phyloP scores from a whole-genome alignment of 2,888 invertebrate species.

The Linnaemya vulpina region DNA sequence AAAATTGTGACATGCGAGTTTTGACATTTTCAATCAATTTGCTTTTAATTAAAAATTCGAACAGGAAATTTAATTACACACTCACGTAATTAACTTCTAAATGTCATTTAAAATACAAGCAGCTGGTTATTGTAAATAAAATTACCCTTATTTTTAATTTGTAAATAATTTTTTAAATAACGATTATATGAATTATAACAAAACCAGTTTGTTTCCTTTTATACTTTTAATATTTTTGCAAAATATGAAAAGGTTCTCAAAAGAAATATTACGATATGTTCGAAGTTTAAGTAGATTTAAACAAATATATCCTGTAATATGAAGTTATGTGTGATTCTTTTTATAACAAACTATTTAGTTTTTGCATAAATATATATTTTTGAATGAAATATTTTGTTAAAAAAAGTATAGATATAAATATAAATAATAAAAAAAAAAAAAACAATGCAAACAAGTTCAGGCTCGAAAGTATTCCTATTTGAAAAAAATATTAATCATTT shows the following conservation, averaged over 20 bases:
- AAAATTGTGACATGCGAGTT: background rate
- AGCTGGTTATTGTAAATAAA: slow-evolving; percentile 57
- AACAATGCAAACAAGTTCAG: slow-evolving; percentile 74
- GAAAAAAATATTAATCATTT: slow-evolving; percentile 66
- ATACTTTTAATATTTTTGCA: slow-evolving; percentile 47
- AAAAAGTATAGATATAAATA: slow-evolving; percentile 12
- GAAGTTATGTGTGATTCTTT: slow-evolving; percentile 14
- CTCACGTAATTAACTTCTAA: background rate
- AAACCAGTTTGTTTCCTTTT: slow-evolving; percentile 17
- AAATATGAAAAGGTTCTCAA: slow-evolving; percentile 33
- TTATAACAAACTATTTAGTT: background rate
- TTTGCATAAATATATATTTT: slow-evolving; percentile 22
- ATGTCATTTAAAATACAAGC: background rate
- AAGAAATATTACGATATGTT: slow-evolving; percentile 48
- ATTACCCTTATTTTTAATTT: slow-evolving; percentile 18
- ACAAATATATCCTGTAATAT: slow-evolving; percentile 59
- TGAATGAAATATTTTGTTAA: background rate
- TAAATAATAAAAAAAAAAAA: slow-evolving; percentile 51
- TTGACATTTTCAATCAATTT: slow-evolving; percentile 23
- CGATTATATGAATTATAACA: background rate
- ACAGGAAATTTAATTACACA: background rate
- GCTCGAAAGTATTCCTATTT: slow-evolving; percentile 76
- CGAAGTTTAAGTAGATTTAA: slow-evolving; percentile 29
- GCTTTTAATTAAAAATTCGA: background rate
- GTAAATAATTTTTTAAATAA: slow-evolving; percentile 52